These are phyloP conservation scores for Crossocerus cetratus DNA, from an alignment of 2,888 invertebrate species.

Conservation along the genomic window DNA sequence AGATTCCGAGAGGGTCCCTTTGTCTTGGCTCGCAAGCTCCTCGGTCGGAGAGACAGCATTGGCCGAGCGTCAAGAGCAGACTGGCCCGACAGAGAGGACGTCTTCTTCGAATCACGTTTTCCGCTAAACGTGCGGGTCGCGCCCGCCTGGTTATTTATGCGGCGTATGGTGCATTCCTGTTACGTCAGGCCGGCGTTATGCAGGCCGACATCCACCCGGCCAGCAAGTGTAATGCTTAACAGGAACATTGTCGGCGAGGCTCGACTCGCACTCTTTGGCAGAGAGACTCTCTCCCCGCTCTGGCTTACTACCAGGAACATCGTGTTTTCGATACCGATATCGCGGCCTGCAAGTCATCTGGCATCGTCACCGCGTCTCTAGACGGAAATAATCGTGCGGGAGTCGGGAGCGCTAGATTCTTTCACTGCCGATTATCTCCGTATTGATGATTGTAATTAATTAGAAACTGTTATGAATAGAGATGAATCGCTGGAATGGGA, in stretches of 20 bases:
- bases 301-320: not conserved
- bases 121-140: not conserved
- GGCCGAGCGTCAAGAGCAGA: constrained; percentile 21
- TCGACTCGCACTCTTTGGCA: not conserved
- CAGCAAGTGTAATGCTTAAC: not conserved
- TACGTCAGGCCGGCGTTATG: not conserved
- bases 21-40: constrained; percentile 7
- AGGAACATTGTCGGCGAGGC: not conserved
- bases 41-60: constrained; percentile 10
- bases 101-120: not conserved
- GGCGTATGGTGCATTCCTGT: not conserved
- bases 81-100: not conserved
- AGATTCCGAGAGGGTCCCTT: too few species aligned
- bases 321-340: not conserved
- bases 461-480: too few species aligned
- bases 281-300: not conserved
- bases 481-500: too few species aligned
- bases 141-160: not conserved
- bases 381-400: too few species aligned
- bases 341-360: not conserved
- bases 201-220: not conserved
- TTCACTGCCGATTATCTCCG: too few species aligned
- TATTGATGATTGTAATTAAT: too few species aligned
- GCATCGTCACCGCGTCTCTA: too few species aligned
- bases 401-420: too few species aligned